Conservation (phyloP, 2,888 invertebrate species). For the Acanthosepion pharaonis region DNA sequence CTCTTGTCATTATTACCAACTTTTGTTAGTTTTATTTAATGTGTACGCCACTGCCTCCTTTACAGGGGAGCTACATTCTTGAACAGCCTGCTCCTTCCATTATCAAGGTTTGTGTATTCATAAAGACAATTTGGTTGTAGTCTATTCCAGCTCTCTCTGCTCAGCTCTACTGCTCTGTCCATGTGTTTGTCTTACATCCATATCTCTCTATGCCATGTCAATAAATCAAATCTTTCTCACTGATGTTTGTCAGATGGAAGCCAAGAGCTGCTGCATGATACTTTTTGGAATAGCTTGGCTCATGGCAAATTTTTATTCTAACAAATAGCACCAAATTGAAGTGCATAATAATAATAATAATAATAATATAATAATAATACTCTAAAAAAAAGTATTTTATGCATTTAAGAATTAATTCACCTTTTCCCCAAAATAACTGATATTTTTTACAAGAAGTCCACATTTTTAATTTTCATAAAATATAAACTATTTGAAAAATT, state of each 20-base stretch:
- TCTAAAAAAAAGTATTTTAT: background rate
- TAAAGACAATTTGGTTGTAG: conserved; percentile 42
- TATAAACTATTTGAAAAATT: too few species aligned
- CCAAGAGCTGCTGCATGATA: background rate
- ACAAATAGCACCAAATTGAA: background rate
- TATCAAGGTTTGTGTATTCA: conserved; percentile 42
- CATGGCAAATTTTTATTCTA: background rate
- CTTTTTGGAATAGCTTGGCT: conserved; percentile 43
- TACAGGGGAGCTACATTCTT: conserved; percentile 41
- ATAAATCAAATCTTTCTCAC: background rate
- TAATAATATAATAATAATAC: background rate
- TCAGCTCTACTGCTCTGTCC: conserved; percentile 4
- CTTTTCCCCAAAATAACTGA: too few species aligned
- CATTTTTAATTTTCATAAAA: too few species aligned
- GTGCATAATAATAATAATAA: background rate
- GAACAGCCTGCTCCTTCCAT: conserved; percentile 34
- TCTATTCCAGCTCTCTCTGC: conserved; percentile 3
- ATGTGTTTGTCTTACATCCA: conserved; percentile 33
- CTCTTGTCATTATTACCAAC: background rate
- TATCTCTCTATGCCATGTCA: background rate
- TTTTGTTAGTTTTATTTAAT: background rate
- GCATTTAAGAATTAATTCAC: background rate
- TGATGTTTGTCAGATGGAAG: conserved; percentile 33
- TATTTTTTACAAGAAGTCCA: too few species aligned
- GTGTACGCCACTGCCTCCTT: conserved; percentile 37